Conservation (phyloP, 92 coral and sea anemone species). For the Desmophyllum pertusum region DNA sequence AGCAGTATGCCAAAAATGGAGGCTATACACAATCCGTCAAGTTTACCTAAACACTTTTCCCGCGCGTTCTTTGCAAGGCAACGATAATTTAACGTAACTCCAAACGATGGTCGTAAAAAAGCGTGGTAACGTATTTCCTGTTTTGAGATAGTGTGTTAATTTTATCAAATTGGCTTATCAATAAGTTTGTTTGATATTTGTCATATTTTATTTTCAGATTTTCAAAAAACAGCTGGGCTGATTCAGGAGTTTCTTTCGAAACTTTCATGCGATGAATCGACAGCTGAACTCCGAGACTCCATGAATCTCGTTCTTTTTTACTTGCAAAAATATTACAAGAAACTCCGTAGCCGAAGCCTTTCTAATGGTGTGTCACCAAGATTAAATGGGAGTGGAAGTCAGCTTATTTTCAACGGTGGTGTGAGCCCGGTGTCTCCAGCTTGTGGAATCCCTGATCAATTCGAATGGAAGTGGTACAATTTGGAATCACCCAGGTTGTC, state of each 20-base stretch:
- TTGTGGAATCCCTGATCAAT: constrained; percentile 76
- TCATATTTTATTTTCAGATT: constrained; percentile 57
- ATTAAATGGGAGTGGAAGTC: constrained; percentile 65
- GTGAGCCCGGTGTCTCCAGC: constrained; percentile 89
- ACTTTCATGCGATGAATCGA: constrained; percentile 80
- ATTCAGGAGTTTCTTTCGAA: constrained; percentile 83
- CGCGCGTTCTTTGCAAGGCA: constrained; percentile 25
- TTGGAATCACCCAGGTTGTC: constrained; percentile 82
- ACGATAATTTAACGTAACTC: neutral
- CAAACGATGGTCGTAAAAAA: constrained; percentile 84
- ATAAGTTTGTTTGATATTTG: constrained; percentile 1
- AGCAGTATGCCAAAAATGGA: neutral
- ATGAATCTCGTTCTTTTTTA: constrained; percentile 82
- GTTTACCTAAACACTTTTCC: constrained; percentile 9
- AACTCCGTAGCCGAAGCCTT: constrained; percentile 70
- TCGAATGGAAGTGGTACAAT: constrained; percentile 91
- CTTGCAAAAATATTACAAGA: constrained; percentile 87
- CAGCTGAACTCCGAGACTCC: constrained; percentile 91
- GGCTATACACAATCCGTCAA: neutral
- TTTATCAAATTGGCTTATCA: neutral
- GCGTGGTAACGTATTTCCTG: constrained; percentile 62
- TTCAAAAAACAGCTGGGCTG: constrained; percentile 82
- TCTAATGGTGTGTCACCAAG: constrained; percentile 61
- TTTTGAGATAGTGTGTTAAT: neutral
- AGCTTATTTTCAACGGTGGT: constrained; percentile 76